Conservation (phyloP, 2,888 invertebrate genomes). For the Andrena bicolor region DNA sequence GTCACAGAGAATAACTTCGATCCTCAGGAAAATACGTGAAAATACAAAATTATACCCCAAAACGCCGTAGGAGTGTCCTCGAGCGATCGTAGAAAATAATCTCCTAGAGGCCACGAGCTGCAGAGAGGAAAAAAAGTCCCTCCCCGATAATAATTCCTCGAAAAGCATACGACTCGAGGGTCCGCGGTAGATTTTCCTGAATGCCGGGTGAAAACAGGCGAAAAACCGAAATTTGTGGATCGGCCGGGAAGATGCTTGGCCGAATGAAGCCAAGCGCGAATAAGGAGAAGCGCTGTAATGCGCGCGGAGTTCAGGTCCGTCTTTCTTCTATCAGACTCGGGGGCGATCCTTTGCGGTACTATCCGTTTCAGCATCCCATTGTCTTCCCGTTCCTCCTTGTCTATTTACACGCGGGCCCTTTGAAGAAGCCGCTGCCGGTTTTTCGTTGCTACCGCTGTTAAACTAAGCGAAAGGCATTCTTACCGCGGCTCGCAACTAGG, state of each 20-base stretch:
- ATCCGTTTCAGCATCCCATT: constrained; percentile 80
- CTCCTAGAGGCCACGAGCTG: not conserved
- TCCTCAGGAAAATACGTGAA: not conserved
- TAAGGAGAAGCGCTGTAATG: constrained; percentile 55
- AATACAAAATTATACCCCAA: not conserved
- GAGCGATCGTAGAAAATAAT: not conserved
- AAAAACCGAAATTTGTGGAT: constrained; percentile 61
- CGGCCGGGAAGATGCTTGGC: constrained; percentile 44
- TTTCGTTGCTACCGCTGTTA: constrained; percentile 79
- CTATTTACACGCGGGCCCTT: constrained; percentile 73
- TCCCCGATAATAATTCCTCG: constrained; percentile 1
- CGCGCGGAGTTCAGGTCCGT: constrained; percentile 40
- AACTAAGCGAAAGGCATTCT: constrained; percentile 81
- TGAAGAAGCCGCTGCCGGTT: constrained; percentile 76
- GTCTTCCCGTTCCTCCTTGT: constrained; percentile 74
- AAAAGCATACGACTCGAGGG: not conserved
- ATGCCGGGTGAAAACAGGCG: constrained; percentile 66
- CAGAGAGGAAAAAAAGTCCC: not conserved
- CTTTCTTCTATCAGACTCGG: constrained; percentile 65
- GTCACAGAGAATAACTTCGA: not conserved
- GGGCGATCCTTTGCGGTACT: constrained; percentile 70
- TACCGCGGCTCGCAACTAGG: constrained; percentile 63
- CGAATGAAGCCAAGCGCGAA: constrained; percentile 72
- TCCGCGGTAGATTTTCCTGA: constrained; percentile 51
- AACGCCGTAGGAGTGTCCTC: not conserved